These are phyloP conservation scores for Heterodera filipjevi DNA, from an alignment of 2,888 invertebrate genomes.

Conservation along the genomic window DNA sequence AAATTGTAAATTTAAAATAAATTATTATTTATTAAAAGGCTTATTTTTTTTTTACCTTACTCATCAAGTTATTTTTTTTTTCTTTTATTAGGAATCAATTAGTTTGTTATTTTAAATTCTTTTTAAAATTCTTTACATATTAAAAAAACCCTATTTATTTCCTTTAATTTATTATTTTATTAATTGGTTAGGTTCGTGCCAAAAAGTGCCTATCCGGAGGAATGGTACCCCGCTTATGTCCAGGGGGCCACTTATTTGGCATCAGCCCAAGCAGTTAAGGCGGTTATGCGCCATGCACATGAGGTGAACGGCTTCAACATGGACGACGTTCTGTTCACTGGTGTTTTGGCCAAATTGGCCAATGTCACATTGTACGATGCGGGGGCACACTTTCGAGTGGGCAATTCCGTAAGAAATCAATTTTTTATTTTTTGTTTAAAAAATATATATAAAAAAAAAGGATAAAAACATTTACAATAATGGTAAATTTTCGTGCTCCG, in stretches of 20 bases:
- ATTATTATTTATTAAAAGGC: no score
- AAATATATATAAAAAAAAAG: no score
- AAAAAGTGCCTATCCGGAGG: background rate
- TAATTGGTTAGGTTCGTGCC: conserved; percentile 22
- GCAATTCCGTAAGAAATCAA: conserved; percentile 9
- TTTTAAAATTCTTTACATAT: no score
- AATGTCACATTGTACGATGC: background rate
- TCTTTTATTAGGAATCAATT: no score
- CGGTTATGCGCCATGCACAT: background rate
- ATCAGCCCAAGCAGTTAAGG: conserved; percentile 5
- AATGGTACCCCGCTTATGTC: conserved; percentile 20
- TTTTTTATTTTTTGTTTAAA: background rate
- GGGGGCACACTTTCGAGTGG: conserved; percentile 23
- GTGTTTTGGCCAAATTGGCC: conserved; percentile 27
- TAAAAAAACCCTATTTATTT: no score
- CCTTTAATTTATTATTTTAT: no score
- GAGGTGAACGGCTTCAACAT: conserved; percentile 25
- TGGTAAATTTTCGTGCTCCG: no score
- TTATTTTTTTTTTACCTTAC: no score
- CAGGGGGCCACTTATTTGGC: conserved; percentile 24
- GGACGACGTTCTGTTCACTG: conserved; percentile 30
- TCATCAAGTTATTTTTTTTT: no score
- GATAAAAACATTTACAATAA: no score
- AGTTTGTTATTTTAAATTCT: no score
- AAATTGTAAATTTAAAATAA: no score